Base-by-base conservation (phyloP, 1,140 invertebrate species). In the Leptonema lineaticorne region DNA sequence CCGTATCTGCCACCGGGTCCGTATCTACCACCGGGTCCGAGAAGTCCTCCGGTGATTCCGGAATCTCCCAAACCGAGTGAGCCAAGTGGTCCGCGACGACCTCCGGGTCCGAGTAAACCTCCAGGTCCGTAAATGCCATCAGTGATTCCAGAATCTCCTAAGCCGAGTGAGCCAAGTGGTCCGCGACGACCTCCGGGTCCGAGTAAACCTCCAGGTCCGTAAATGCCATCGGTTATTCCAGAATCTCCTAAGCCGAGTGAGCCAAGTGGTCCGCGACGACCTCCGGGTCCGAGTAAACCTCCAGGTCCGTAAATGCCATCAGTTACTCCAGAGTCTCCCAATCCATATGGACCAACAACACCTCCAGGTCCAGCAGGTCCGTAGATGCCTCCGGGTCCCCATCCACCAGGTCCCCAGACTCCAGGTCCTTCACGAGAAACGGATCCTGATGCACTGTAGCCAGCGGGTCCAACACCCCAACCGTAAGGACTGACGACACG, bases 1-100 rank as follows among this genome's bases (percentile, higher is more conserved):
- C 58, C 58, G 11, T 6, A 20, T 30, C 26, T 28, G 6, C 28
- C 5, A 4, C 22, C 7, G 5, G 7, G 22, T 30, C 9, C 24
- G n/a, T n/a, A 18, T 46, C 16, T 27, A 22, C 68, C 45, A 57
- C 64, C 68, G 5, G 18, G 24, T 18, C 50, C 50, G 16, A 45
- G 2, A 45, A 1, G 8, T 59, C 29, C 65, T 24, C 20, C 30
- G 20, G 20, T n/a, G 6, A 24, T 29, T 16, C 26, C 28, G 16
- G 22, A 20, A 20, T 30, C 65, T n/a, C n/a, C n/a, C n/a, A n/a
- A n/a, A n/a, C n/a, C n/a, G n/a, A n/a, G n/a, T 2, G 4, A 29
- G 33, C 58, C 67, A 24, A 28, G 26, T 28, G 27, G 56, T 45
- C 53, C 56, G 14, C 4, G 28, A 28, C 56, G 58, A 50, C 29